Evolutionary conservation across 2,113 vertebrate genomes (phyloP).

Genomic region (Gorsachius goisagi): DNA sequence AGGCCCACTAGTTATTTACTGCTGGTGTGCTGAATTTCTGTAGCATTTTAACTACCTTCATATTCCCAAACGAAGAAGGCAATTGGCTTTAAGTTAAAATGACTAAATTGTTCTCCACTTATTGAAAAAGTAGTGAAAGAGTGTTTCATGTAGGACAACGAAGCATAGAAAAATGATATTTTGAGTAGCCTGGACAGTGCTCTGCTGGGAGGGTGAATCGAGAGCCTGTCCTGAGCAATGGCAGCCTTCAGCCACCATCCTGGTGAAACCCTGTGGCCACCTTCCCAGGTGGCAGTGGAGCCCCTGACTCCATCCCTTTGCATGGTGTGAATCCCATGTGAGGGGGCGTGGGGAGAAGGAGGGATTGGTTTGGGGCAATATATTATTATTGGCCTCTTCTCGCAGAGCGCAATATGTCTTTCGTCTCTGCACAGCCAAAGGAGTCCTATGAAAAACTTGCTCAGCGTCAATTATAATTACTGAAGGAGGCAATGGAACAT

Average conservation of each 20-base stretch:
- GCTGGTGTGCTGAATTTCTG: background rate
- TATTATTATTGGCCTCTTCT: background rate
- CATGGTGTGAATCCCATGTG: background rate
- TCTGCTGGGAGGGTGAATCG: background rate
- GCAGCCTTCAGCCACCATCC: background rate
- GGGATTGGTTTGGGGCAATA: background rate
- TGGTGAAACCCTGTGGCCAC: background rate
- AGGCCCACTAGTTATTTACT: background rate
- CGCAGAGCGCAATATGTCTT: background rate
- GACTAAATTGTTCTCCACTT: background rate
- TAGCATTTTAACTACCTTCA: background rate
- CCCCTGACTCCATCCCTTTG: rapidly evolving
- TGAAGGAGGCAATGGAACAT: background rate
- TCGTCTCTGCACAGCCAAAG: background rate
- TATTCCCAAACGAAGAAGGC: background rate
- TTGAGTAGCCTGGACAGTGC: background rate
- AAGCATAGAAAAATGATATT: background rate
- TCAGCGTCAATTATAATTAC: conserved; percentile 32
- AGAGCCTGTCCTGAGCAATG: background rate
- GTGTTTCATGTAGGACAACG: background rate
- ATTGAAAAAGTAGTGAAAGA: background rate
- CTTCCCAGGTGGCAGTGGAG: background rate
- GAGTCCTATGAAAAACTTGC: conserved; percentile 9
- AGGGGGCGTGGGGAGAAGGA: background rate
- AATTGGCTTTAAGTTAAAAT: background rate